Evolutionary conservation across 2,888 invertebrate species (phyloP).

Genomic region (Ophioninae sp.): DNA sequence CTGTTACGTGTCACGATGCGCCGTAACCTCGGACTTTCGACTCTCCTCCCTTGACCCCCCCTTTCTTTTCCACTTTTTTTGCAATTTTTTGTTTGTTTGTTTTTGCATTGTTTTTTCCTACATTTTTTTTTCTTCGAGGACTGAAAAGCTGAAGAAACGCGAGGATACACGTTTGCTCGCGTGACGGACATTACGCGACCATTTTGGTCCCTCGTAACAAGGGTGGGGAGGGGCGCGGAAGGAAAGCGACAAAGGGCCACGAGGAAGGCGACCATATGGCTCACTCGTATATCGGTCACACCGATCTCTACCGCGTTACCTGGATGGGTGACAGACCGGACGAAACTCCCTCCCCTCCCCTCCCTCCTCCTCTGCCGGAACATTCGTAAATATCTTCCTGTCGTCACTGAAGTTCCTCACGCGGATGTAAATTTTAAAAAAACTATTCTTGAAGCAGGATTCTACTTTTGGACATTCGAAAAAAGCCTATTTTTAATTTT

Average conservation of each 20-base stretch:
- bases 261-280: slow-evolving; percentile 60
- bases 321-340: slow-evolving; percentile 71
- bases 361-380: slow-evolving; percentile 10
- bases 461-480: no score
- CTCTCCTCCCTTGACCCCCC: slow-evolving; percentile 51
- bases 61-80: neutral
- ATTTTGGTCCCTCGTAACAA: slow-evolving; percentile 34
- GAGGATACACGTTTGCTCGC: slow-evolving; percentile 34
- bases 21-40: slow-evolving; percentile 61
- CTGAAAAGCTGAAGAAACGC: slow-evolving; percentile 38
- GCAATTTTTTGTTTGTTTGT: slow-evolving; percentile 25
- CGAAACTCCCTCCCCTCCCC: slow-evolving; percentile 11
- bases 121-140: neutral
- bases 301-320: slow-evolving; percentile 64
- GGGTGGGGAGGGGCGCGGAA: neutral
- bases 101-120: neutral
- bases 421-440: neutral
- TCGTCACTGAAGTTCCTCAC: slow-evolving; percentile 1
- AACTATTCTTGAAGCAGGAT: neutral
- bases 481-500: no score
- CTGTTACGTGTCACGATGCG: slow-evolving; percentile 67
- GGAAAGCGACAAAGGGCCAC: slow-evolving; percentile 66
- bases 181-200: slow-evolving; percentile 61
- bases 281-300: slow-evolving; percentile 68
- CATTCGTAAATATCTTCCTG: slow-evolving; percentile 38